These are phyloP conservation scores for Anthrax anthrax DNA, from an alignment of 2,888 invertebrate genomes.

Conservation along the genomic window DNA sequence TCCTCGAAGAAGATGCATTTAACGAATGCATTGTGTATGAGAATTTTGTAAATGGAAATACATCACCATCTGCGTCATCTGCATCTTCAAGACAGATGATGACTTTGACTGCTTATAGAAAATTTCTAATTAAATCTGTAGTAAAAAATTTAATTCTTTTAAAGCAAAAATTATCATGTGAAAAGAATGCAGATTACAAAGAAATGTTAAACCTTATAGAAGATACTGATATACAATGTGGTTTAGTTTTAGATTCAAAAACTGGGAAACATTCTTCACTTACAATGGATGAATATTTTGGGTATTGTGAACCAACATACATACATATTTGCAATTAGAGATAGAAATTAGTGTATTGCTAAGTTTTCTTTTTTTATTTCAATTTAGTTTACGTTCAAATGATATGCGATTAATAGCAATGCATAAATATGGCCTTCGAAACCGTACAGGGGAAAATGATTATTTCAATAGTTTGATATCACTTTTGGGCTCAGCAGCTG, in stretches of 20 bases:
- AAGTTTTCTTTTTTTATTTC: too few relatives aligned
- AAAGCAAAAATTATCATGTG: constrained; percentile 9
- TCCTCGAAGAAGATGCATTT: constrained; percentile 12
- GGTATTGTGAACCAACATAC: constrained; percentile 15
- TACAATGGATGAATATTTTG: constrained; percentile 16
- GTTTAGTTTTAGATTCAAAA: constrained; percentile 43
- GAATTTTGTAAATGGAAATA: background rate
- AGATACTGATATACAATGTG: constrained; percentile 36
- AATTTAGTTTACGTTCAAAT: constrained; percentile 39
- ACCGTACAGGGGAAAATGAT: constrained; percentile 34
- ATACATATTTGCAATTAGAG: too few relatives aligned
- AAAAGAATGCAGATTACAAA: background rate
- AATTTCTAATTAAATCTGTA: constrained; percentile 28
- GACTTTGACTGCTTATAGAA: constrained; percentile 24
- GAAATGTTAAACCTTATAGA: background rate
- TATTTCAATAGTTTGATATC: constrained; percentile 40
- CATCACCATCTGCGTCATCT: background rate
- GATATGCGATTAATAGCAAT: constrained; percentile 53
- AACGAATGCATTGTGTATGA: constrained; percentile 12
- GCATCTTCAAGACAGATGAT: too few relatives aligned
- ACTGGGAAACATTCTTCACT: constrained; percentile 38
- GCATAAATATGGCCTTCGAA: constrained; percentile 47
- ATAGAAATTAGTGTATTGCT: too few relatives aligned
- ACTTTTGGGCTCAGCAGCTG: constrained; percentile 50
- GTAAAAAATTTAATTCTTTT: constrained; percentile 17